Evolutionary conservation across 2,888 invertebrate genomes (phyloP), one percentile per base, ranked within the genome.

Genomic region (Aporophyla lueneburgensis): DNA sequence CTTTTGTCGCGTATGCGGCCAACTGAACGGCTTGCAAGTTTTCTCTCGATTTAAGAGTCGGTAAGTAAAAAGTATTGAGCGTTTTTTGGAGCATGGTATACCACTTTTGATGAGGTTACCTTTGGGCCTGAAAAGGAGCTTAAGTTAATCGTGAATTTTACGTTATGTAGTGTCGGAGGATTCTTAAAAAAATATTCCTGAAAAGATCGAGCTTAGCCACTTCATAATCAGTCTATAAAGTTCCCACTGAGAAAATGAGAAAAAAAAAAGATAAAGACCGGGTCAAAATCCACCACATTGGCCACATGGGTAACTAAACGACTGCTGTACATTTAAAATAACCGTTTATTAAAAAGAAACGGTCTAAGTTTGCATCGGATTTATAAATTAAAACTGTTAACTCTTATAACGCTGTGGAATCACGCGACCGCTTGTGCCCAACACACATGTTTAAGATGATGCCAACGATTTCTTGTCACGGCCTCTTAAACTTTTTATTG

Each of bases 401-500:
- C 14, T 0, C 33, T 5, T n/a, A 21, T 59, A 66, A 76, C 33
- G 21, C 9, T 12, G 16, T 61, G 0, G 4, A 14, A 14, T 33
- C 69, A 80, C 87, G 88, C 86, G 27, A 76, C 68, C 63, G 77
- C 74, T 21, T 78, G 19, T 80, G 54, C 72, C 71, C 53, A 10
- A 72, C 62, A 66, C 78, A 65, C 69, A 71, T 68, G 71, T 85
- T 87, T 81, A 88, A 88, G 89, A 88, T 88, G 88, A 91, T 89
- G 83, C 88, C 86, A 91, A 87, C 91, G 90, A 91, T 90, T 92
- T 91, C 90, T 90, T 91, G 90, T 91, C 91, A 90, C 86, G 91
- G 86, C 87, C 91, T 90, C 93, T 95, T 94, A 95, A 95, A 93
- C 87, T 94, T 95, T 88, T 96, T 96, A 96, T 96, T 93, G 95